Percentiles rank a stretch among this genome's conserved stretches.
These are phyloP conservation scores for Rousettus leschenaultii DNA, from an alignment of 2,113 vertebrate genomes.

Conservation along the genomic window DNA sequence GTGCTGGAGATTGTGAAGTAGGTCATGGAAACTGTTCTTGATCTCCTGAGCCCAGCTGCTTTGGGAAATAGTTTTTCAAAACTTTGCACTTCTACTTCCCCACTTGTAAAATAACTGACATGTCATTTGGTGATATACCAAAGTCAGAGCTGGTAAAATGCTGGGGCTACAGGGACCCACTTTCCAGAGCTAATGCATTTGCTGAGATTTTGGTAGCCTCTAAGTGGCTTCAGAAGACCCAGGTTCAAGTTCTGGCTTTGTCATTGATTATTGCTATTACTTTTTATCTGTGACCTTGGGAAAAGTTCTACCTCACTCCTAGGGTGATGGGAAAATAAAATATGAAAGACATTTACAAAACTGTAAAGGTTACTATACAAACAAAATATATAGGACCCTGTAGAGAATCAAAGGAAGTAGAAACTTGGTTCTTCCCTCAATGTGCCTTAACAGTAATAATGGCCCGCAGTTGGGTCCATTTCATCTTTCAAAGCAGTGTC, in stretches of 20 bases:
- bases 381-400: not conserved
- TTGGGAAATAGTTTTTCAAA: not conserved
- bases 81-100: not conserved
- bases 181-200: not conserved
- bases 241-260: not conserved
- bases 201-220: not conserved
- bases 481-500: not conserved
- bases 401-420: not conserved
- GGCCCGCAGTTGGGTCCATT: not conserved
- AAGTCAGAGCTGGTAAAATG: not conserved
- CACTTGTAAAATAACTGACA: not conserved
- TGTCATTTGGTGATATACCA: not conserved
- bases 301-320: not conserved
- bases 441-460: not conserved
- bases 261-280: not conserved
- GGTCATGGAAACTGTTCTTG: not conserved
- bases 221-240: not conserved
- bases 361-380: not conserved
- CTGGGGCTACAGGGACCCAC: no score
- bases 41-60: not conserved
- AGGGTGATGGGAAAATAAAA: not conserved
- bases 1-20: not conserved
- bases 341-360: not conserved
- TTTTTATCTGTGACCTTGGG: not conserved
- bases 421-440: not conserved